phyloP scores from a whole-genome alignment of 2,888 invertebrate genomes.

The Harpalus rufipes region DNA sequence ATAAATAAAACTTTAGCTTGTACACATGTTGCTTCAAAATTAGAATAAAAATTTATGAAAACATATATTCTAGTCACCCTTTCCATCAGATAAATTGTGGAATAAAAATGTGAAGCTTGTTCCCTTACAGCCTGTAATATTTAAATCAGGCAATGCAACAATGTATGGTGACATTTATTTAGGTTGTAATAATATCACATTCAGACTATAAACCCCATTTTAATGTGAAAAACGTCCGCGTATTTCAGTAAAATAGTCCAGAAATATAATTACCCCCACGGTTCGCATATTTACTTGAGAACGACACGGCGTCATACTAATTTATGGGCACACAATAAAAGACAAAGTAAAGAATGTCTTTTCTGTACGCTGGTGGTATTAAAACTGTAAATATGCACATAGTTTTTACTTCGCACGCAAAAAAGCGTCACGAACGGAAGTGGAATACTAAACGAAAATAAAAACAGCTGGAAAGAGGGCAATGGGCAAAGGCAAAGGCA shows the following conservation, averaged over 20 bases:
- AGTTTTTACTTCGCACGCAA: conserved; percentile 45
- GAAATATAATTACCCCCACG: conserved; percentile 41
- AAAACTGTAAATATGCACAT: conserved; percentile 53
- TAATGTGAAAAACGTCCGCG: conserved; percentile 39
- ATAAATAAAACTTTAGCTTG: not conserved
- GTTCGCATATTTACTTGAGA: conserved; percentile 38
- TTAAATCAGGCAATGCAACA: conserved; percentile 8
- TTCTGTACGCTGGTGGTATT: conserved; percentile 24
- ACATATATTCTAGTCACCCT: not conserved
- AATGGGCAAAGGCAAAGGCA: conserved; percentile 4
- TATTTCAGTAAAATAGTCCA: conserved; percentile 32
- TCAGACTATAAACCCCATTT: conserved; percentile 25
- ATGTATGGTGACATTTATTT: conserved; percentile 46
- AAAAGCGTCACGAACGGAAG: conserved; percentile 52
- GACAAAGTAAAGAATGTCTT: conserved; percentile 52
- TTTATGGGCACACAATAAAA: conserved; percentile 46
- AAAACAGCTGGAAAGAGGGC: conserved; percentile 23
- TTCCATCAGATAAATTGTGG: not conserved
- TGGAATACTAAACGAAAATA: conserved; percentile 52
- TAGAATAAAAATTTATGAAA: conserved; percentile 8
- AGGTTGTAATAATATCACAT: conserved; percentile 22
- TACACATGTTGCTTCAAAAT: conserved; percentile 13
- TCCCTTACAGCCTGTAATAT: conserved; percentile 2
- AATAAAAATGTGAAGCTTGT: not conserved
- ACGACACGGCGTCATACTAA: conserved; percentile 44